Evolutionary conservation across 2,888 invertebrate species (phyloP).

Genomic region (Eupithecia subfuscata): DNA sequence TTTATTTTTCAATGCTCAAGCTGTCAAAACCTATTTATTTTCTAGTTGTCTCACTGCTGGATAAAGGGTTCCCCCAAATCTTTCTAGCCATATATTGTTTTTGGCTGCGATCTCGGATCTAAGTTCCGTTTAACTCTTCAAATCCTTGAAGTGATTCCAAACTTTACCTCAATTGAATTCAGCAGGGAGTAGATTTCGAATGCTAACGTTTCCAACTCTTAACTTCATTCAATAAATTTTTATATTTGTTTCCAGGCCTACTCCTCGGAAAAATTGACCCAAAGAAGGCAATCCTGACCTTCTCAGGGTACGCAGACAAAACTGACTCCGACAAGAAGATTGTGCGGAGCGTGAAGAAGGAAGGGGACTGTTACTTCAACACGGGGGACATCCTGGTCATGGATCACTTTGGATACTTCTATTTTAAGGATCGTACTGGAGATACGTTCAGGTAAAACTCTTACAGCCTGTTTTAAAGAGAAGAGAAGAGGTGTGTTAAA

Average conservation of each 20-base stretch:
- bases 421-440: constrained; percentile 95
- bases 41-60: no score
- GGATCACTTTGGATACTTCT: constrained; percentile 96
- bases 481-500: neutral
- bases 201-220: no score
- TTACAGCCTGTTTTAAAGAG: neutral
- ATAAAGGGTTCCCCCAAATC: no score
- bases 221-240: neutral
- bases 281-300: constrained; percentile 75
- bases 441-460: constrained; percentile 87
- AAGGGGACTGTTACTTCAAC: constrained; percentile 95
- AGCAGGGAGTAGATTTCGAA: no score
- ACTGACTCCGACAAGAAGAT: constrained; percentile 94
- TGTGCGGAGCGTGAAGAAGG: constrained; percentile 89
- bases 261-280: constrained; percentile 87
- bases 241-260: constrained; percentile 76
- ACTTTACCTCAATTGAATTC: no score
- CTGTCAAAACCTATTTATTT: no score
- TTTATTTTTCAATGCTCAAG: no score
- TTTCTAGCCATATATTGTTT: no score
- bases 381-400: constrained; percentile 95
- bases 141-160: no score
- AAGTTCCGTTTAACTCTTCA: no score
- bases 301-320: constrained; percentile 81
- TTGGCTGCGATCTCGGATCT: no score